A percentile compares a stretch with the other conserved stretches of the same genome.
Conservation (phyloP, 2,888 invertebrate genomes). For the Acanthoscelides obtectus region DNA sequence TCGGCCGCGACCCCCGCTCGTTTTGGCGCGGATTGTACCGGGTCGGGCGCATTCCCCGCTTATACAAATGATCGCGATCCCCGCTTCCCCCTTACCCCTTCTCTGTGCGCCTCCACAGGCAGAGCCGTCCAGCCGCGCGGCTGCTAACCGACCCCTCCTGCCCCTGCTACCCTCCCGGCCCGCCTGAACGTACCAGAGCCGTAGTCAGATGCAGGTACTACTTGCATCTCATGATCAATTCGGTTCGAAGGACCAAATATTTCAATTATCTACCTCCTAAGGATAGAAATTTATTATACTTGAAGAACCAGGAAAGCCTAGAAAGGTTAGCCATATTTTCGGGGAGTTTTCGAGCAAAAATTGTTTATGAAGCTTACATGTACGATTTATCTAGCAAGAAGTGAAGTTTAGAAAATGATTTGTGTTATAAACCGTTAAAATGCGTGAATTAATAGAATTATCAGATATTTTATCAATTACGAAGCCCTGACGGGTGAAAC, state of each 20-base stretch:
- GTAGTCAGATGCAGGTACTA: not conserved
- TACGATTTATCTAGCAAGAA: too few relatives aligned
- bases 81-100: conserved; percentile 38
- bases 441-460: too few relatives aligned
- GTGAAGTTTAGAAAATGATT: too few relatives aligned
- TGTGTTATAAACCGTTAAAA: too few relatives aligned
- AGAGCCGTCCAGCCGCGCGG: not conserved
- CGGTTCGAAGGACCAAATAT: not conserved
- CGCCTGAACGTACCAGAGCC: conserved; percentile 9
- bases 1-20: conserved; percentile 30
- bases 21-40: conserved; percentile 44
- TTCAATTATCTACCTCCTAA: too few relatives aligned
- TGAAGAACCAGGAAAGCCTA: too few relatives aligned
- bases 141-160: conserved; percentile 28
- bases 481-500: too few relatives aligned
- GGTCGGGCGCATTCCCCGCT: conserved; percentile 49
- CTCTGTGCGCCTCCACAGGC: conserved; percentile 25
- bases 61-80: conserved; percentile 50
- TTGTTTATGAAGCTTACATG: too few relatives aligned
- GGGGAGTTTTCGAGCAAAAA: too few relatives aligned
- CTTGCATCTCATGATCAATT: not conserved
- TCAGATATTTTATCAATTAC: too few relatives aligned
- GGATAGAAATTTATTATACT: too few relatives aligned
- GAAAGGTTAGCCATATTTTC: too few relatives aligned
- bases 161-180: conserved; percentile 33